phyloP scores from a whole-genome alignment of 2,888 invertebrate species.

The Diplazon laetatorius region DNA sequence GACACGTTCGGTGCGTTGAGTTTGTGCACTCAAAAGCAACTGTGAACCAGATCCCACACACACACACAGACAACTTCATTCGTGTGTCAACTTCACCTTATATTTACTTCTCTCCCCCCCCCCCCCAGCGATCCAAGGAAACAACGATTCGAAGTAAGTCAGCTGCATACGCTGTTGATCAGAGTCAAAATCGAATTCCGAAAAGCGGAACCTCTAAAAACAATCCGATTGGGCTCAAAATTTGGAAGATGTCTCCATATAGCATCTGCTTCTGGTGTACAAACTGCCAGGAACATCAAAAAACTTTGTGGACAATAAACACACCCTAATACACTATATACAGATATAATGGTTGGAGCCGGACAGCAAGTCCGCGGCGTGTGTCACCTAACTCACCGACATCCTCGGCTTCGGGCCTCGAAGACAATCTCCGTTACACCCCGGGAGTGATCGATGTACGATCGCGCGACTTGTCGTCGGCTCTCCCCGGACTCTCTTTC shows the following conservation, averaged over 20 bases:
- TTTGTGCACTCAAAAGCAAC: slow-evolving; percentile 37
- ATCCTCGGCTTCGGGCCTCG: slow-evolving; percentile 16
- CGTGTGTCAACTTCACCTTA: slow-evolving; percentile 5
- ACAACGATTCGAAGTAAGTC: slow-evolving; percentile 49
- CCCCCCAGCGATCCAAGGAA: slow-evolving; percentile 32
- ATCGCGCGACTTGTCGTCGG: slow-evolving; percentile 58
- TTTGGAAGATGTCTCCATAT: too few relatives aligned
- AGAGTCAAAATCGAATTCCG: too few relatives aligned
- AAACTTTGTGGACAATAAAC: too few relatives aligned
- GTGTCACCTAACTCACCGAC: slow-evolving; percentile 44
- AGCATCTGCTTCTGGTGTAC: too few relatives aligned
- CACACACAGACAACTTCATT: too few relatives aligned
- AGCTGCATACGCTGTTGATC: background rate
- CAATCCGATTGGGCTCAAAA: too few relatives aligned
- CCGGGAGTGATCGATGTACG: slow-evolving; percentile 63
- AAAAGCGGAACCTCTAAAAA: too few relatives aligned
- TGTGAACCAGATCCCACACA: slow-evolving; percentile 47
- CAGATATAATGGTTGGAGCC: slow-evolving; percentile 35
- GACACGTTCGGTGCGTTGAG: slow-evolving; percentile 51
- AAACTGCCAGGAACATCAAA: too few relatives aligned
- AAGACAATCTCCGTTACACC: slow-evolving; percentile 45
- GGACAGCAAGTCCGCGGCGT: slow-evolving; percentile 59
- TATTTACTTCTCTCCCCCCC: slow-evolving; percentile 2
- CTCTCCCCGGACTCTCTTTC: slow-evolving; percentile 56
- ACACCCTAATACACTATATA: too few relatives aligned